Percentiles rank a stretch among this genome's conserved stretches.
Conservation (phyloP, 2,888 invertebrate species). For the Endotricha flammealis region DNA sequence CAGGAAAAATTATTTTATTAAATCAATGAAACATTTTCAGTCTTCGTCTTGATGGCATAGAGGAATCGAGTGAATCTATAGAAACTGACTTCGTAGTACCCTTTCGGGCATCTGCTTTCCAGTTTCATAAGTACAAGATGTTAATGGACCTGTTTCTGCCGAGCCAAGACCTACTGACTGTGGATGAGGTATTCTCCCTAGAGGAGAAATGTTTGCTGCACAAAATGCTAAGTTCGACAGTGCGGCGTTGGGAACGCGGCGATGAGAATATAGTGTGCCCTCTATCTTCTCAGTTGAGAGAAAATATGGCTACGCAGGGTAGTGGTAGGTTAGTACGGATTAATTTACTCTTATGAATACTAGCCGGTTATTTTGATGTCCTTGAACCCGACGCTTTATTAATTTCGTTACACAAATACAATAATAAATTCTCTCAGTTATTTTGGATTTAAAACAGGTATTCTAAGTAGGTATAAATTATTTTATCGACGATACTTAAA, state of each 20-base stretch:
- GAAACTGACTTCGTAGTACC: constrained; percentile 75
- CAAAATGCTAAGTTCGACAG: constrained; percentile 77
- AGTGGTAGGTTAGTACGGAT: constrained; percentile 34
- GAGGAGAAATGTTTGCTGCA: constrained; percentile 74
- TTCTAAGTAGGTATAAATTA: no score
- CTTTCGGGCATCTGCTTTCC: constrained; percentile 77
- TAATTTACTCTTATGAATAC: no score
- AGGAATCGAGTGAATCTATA: constrained; percentile 59
- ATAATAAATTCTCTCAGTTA: no score
- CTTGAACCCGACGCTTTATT: no score
- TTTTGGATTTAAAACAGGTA: no score
- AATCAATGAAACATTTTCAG: constrained; percentile 47
- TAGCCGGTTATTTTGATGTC: no score
- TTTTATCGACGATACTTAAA: no score
- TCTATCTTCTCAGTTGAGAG: constrained; percentile 45
- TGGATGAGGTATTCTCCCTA: constrained; percentile 51
- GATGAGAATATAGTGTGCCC: constrained; percentile 77
- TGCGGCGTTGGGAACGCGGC: constrained; percentile 78
- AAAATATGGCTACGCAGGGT: constrained; percentile 42
- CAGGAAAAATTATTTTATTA: background rate
- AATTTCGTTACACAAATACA: no score
- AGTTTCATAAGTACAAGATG: constrained; percentile 78
- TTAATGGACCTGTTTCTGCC: constrained; percentile 79
- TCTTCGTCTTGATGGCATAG: constrained; percentile 80
- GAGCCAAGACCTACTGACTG: constrained; percentile 54